Conservation (phyloP, 1,140 invertebrate genomes). For the Listronotus bonariensis region DNA sequence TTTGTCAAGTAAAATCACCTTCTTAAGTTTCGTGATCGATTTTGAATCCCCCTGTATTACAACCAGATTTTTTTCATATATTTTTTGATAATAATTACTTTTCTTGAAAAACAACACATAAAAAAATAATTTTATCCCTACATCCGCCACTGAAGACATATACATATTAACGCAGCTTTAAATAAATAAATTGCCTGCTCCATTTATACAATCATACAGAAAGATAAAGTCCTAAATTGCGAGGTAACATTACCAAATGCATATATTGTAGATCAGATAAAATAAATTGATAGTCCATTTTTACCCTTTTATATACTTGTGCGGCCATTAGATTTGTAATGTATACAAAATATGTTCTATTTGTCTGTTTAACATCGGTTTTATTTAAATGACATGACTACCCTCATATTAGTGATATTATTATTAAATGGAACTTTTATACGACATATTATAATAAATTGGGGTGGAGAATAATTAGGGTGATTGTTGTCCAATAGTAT, state of each 20-base stretch:
- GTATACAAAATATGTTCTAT: constrained; percentile 8
- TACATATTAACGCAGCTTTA: background rate
- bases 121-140: too few relatives aligned
- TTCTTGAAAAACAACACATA: too few relatives aligned
- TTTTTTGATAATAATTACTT: too few relatives aligned
- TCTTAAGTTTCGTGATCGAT: too few relatives aligned
- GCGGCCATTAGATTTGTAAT: constrained; percentile 5
- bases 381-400: constrained; percentile 19
- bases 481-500: constrained; percentile 31
- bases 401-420: constrained; percentile 23
- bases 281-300: constrained; percentile 39
- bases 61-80: too few relatives aligned
- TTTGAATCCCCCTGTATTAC: too few relatives aligned
- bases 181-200: constrained; percentile 18
- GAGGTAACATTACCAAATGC: constrained; percentile 33
- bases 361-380: constrained; percentile 21
- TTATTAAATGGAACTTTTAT: constrained; percentile 25
- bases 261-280: constrained; percentile 43
- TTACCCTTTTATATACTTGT: constrained; percentile 22
- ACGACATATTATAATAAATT: constrained; percentile 35
- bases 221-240: constrained; percentile 32
- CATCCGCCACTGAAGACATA: too few relatives aligned
- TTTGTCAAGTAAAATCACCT: too few relatives aligned
- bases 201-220: constrained; percentile 25
- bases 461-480: constrained; percentile 29